Evolutionary conservation across 1,140 invertebrate genomes (phyloP), one percentile per base, ranked within the genome.

Genomic region (Cydia pomonella): DNA sequence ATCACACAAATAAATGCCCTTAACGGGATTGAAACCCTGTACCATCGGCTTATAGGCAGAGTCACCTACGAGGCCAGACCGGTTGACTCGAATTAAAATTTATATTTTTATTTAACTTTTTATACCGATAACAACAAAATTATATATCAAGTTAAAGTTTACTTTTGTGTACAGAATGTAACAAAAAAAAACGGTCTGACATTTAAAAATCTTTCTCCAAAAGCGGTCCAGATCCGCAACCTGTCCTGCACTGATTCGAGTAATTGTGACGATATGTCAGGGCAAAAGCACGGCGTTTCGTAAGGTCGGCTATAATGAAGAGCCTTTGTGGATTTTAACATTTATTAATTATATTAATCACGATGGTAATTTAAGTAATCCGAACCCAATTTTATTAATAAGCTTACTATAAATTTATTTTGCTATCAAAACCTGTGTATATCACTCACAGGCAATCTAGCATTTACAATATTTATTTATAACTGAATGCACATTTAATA

Each of bases 181-280:
- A 50, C 47, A 59, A 59, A 59, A 47, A 2, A 53, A 59, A 21
- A 23, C 21, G 2, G 53, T 23, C 18, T 59, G 53, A 59, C 53
- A 59, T 59, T 59, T 59, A 59, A 59, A 59, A 59, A 21, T 59
- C 53, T 59, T 59, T 59, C 53, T 23, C 53, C 21, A 59, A 59
- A 59, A 59, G 53, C 53, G 53, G 53, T 59, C 53, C 23, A 59
- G 53, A 59, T 59, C 53, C 21, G 53, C 53, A 59, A 59, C 63
- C 27, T 66, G 63, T 66, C 27, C 33, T 13, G 63, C 27, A 64
- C 63, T 33, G 63, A 29, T 64, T 29, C 27, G 27, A 64, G 63
- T 64, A 59, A 59, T 59, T 59, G 53, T 59, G n/a, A 18, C 64
- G 64, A 69, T 69, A 69, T 69, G 64, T 69, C 64, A 69, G 27